Evolutionary conservation across 1,140 invertebrate genomes (phyloP), one percentile per base, ranked within the genome.

Genomic region (Telenomus remus): DNA sequence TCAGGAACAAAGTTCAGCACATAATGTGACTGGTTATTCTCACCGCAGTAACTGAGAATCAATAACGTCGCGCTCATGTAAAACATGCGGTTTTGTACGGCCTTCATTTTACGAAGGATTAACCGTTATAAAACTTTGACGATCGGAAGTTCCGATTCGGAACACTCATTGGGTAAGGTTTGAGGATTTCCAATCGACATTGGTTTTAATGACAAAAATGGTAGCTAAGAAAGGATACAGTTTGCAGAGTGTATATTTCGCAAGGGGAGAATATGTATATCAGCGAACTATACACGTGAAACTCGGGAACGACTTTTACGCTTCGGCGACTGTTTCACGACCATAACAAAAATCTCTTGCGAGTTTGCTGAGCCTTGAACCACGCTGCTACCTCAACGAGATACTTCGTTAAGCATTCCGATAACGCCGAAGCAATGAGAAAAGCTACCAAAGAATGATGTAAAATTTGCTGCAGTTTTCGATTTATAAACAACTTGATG

Each of bases 271-370:
- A 51, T 65, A 49, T 65, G 42, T 59, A 65, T 57, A 63, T 72
- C 16, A 47, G 54, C n/a, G 12, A 47, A 59, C 39, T 60, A 65
- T 48, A 65, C 48, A 39, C 8, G 60, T 39, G 19, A 60, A 64
- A 73, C 70, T 65, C 43, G 19, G 35, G 14, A 60, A 65, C 60
- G 70, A 73, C 70, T 73, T 73, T 65, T 54, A 57, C 60, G 70
- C 70, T 48, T 10, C 48, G 59, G 55, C 50, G 56, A 73, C 55
- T 65, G 55, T 72, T 66, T 61, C 48, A 73, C 64, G 55, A 66
- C 50, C 56, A 73, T 66, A 73, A 73, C 61, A 65, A 66, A 73
- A 66, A 66, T 73, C 60, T 60, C 54, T 57, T 35, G 51, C 57
- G 48, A 71, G 53, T 71, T 71, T 71, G 46, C 42, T 56, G 59